Percentiles rank a stretch among this genome's conserved stretches.
Conservation (phyloP, 2,888 invertebrate species). For the Oithona nana region DNA sequence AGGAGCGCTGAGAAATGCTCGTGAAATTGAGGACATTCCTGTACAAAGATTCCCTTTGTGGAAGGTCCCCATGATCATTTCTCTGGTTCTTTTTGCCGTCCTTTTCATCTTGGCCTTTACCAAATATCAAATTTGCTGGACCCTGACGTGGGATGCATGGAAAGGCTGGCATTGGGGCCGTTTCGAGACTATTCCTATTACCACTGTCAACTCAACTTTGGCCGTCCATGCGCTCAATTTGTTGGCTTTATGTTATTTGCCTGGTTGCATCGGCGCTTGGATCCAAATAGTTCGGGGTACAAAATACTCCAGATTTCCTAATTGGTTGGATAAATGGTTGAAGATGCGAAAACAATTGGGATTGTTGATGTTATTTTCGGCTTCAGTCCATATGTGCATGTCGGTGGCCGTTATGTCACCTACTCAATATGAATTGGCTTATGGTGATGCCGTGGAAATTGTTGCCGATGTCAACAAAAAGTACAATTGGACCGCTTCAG, state of each 20-base stretch:
- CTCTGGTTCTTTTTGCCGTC: constrained; percentile 14
- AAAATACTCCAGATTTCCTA: constrained; percentile 21
- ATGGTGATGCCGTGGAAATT: constrained; percentile 16
- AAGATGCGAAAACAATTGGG: constrained; percentile 22
- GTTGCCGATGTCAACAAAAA: neutral
- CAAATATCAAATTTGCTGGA: constrained; percentile 17
- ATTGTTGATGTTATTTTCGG: constrained; percentile 21
- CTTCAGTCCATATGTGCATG: constrained; percentile 19
- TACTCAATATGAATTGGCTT: neutral
- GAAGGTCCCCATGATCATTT: constrained; percentile 18
- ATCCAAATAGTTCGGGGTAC: constrained; percentile 21
- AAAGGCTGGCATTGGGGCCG: neutral
- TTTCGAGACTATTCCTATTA: constrained; percentile 7
- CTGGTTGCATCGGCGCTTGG: constrained; percentile 16
- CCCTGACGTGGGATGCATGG: neutral
- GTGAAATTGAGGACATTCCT: constrained; percentile 21
- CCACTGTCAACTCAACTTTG: constrained; percentile 13
- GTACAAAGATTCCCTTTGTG: constrained; percentile 19
- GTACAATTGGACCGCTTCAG: neutral
- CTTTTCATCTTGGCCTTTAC: constrained; percentile 18
- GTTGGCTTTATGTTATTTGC: constrained; percentile 18
- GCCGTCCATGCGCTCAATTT: constrained; percentile 13
- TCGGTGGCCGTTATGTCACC: constrained; percentile 8
- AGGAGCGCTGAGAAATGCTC: constrained; percentile 18
- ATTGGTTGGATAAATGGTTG: constrained; percentile 21